These are phyloP conservation scores for Lagria hirta DNA, from an alignment of 2,888 invertebrate genomes.

Conservation along the genomic window DNA sequence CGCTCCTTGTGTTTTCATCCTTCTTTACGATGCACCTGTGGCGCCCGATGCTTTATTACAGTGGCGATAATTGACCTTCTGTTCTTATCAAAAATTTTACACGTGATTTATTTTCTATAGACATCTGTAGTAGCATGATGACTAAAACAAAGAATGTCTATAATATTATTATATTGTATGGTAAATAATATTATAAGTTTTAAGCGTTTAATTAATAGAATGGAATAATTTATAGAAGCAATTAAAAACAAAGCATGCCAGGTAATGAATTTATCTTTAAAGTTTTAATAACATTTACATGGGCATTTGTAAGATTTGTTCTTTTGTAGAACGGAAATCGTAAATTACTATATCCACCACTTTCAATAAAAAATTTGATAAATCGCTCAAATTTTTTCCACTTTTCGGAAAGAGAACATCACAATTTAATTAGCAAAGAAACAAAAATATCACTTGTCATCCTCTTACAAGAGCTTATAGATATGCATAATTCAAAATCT, in stretches of 20 bases:
- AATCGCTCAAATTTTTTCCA: too few species aligned
- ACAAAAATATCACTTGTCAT: slow-evolving; percentile 26
- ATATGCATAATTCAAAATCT: slow-evolving; percentile 29
- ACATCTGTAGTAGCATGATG: slow-evolving; percentile 27
- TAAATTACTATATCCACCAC: slow-evolving; percentile 7
- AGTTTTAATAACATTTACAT: slow-evolving; percentile 9
- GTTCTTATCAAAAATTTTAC: slow-evolving; percentile 42
- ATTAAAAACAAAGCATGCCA: slow-evolving; percentile 1
- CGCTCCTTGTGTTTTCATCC: slow-evolving; percentile 19
- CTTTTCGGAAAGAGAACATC: too few species aligned
- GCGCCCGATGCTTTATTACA: slow-evolving; percentile 45
- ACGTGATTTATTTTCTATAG: slow-evolving; percentile 38
- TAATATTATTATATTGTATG: not conserved
- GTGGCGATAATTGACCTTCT: slow-evolving; percentile 45
- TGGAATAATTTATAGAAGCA: slow-evolving; percentile 4
- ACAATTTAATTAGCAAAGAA: too few species aligned
- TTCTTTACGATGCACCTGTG: slow-evolving; percentile 34
- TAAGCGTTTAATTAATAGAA: too few species aligned
- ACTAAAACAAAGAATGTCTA: slow-evolving; percentile 1
- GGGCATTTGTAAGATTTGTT: slow-evolving; percentile 7
- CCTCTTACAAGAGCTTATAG: slow-evolving; percentile 27
- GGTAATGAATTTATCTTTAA: slow-evolving; percentile 10
- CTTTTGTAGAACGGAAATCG: slow-evolving; percentile 9
- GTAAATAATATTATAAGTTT: too few species aligned
- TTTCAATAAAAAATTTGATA: too few species aligned